Percentiles rank a stretch among this genome's conserved stretches.
Evolutionary conservation across 2,888 invertebrate genomes (phyloP).

Genomic region (Harpalus rufipes): DNA sequence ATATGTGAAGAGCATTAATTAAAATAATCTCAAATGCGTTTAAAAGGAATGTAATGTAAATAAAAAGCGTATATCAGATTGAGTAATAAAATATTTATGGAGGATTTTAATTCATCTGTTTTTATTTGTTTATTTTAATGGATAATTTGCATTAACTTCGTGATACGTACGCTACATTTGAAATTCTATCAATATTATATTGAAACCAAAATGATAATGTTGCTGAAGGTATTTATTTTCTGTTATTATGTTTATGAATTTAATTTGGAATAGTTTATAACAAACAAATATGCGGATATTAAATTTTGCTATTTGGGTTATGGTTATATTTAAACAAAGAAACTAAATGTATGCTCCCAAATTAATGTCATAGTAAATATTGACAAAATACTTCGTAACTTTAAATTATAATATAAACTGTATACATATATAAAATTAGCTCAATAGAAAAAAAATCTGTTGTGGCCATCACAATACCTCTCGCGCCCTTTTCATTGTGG

Average conservation of each 20-base stretch:
- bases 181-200: constrained; percentile 1
- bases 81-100: constrained; percentile 11
- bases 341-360: neutral
- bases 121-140: neutral
- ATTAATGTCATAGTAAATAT: neutral
- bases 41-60: neutral
- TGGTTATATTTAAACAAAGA: neutral
- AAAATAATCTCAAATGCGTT: constrained; percentile 20
- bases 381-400: neutral
- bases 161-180: neutral
- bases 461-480: too few species aligned
- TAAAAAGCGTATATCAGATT: constrained; percentile 16
- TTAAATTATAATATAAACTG: too few species aligned
- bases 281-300: neutral
- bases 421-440: too few species aligned
- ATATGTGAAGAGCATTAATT: neutral
- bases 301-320: neutral
- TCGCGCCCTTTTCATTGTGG: too few species aligned
- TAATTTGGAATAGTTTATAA: neutral
- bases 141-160: neutral
- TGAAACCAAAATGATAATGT: neutral
- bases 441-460: too few species aligned
- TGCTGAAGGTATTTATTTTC: neutral
- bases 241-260: neutral
- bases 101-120: neutral